Percentiles rank a stretch among this genome's conserved stretches.
Conservation (phyloP, 2,113 vertebrate species). For the Platycercus adscitus region DNA sequence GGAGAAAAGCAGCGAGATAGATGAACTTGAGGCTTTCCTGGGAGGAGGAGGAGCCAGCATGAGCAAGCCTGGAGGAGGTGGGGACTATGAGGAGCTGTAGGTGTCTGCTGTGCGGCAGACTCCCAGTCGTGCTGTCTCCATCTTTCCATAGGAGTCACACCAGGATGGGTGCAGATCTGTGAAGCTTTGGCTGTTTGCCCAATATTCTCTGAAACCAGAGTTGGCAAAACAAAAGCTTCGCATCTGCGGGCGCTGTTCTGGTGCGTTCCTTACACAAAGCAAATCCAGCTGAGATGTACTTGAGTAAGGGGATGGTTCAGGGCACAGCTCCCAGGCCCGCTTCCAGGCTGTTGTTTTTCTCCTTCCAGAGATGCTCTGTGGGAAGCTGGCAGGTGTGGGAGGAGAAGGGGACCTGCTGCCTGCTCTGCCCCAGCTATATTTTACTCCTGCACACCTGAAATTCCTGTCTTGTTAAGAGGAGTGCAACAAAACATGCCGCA, state of each 20-base stretch:
- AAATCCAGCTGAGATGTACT: neutral
- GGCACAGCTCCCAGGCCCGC: neutral
- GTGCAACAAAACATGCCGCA: constrained; percentile 32
- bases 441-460: constrained; percentile 37
- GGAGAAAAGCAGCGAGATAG: constrained; percentile 79
- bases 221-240: constrained; percentile 44
- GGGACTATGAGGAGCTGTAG: constrained; percentile 96
- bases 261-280: neutral
- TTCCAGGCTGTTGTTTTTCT: neutral
- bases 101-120: neutral
- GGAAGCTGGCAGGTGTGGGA: neutral
- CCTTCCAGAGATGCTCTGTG: neutral
- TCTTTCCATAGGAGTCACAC: neutral
- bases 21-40: constrained; percentile 93
- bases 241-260: constrained; percentile 36
- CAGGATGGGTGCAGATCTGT: constrained; percentile 7
- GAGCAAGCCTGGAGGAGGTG: constrained; percentile 78
- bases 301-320: neutral
- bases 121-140: neutral
- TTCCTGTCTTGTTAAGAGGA: constrained; percentile 23
- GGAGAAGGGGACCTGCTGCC: neutral
- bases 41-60: constrained; percentile 74
- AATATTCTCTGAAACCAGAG: neutral
- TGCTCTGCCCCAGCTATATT: neutral
- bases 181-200: neutral